These are phyloP conservation scores for Aethes cnicana DNA, from an alignment of 2,888 invertebrate genomes.

Conservation along the genomic window DNA sequence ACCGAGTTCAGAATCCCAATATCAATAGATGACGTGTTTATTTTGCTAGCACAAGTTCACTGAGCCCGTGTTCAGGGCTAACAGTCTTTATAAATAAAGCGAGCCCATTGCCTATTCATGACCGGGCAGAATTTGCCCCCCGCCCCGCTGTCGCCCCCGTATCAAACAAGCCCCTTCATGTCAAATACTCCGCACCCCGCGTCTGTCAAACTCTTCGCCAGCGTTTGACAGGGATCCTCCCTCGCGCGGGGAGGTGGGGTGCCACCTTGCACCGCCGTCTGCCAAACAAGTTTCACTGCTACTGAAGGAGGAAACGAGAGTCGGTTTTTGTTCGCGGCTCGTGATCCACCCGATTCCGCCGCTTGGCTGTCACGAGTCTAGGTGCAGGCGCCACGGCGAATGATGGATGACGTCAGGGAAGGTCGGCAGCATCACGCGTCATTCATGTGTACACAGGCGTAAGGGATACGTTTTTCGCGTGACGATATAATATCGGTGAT, in stretches of 20 bases:
- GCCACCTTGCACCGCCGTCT: conserved; percentile 61
- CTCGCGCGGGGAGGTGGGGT: conserved; percentile 73
- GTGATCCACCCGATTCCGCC: conserved; percentile 45
- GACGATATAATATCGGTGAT: conserved; percentile 82
- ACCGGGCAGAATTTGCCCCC: conserved; percentile 77
- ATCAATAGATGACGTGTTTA: conserved; percentile 65
- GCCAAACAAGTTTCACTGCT: conserved; percentile 33
- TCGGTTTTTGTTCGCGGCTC: conserved; percentile 36
- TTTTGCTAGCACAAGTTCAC: conserved; percentile 68
- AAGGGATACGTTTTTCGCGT: conserved; percentile 82
- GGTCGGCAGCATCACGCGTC: conserved; percentile 82
- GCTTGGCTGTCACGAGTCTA: conserved; percentile 76
- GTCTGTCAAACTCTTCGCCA: conserved; percentile 83
- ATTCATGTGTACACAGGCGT: conserved; percentile 83
- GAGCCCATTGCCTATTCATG: conserved; percentile 82
- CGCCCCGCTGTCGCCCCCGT: conserved; percentile 72
- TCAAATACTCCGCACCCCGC: conserved; percentile 82
- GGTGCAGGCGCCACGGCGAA: conserved; percentile 81
- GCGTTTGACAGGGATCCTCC: conserved; percentile 82
- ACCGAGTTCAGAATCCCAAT: conserved; percentile 29
- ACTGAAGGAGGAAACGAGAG: conserved; percentile 35
- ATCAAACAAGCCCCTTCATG: conserved; percentile 83
- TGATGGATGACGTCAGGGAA: conserved; percentile 82
- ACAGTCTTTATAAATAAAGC: conserved; percentile 82
- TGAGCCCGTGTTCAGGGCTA: conserved; percentile 65